Percentiles rank a stretch among this genome's conserved stretches.
Evolutionary conservation across 2,797 vertebrate species (phyloP).

Genomic region (Cephalopachus bancanus): DNA sequence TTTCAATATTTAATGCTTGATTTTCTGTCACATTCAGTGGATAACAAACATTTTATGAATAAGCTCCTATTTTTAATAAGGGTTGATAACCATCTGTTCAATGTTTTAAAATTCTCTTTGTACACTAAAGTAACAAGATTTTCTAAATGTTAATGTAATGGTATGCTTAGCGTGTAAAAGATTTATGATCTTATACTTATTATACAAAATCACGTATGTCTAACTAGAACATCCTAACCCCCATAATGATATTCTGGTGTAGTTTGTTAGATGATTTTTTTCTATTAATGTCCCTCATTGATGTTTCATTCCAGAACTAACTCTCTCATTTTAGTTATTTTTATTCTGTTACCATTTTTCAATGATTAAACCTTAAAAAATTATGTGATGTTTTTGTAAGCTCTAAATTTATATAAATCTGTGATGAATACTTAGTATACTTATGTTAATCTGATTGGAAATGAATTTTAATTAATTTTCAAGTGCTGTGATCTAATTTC

Average conservation of each 20-base stretch:
- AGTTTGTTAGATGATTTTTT: conserved; percentile 38
- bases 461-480: conserved; percentile 54
- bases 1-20: conserved; percentile 37
- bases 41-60: conserved; percentile 43
- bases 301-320: background rate
- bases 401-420: conserved; percentile 16
- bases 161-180: background rate
- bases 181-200: conserved; percentile 46
- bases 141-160: conserved; percentile 60
- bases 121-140: conserved; percentile 32
- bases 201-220: background rate
- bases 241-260: background rate
- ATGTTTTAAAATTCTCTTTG: conserved; percentile 56
- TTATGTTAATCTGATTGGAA: conserved; percentile 53
- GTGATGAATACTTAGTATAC: background rate
- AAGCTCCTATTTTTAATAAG: background rate
- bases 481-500: conserved; percentile 7
- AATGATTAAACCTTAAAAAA: conserved; percentile 22
- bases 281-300: background rate
- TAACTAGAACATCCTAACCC: conserved; percentile 24
- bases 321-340: conserved; percentile 47
- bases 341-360: conserved; percentile 43
- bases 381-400: background rate
- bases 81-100: conserved; percentile 6
- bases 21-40: conserved; percentile 55